A percentile compares a stretch with the other conserved stretches of the same genome.
These are phyloP conservation scores for Esperia sulphurella DNA, from an alignment of 2,888 invertebrate species.

Conservation along the genomic window DNA sequence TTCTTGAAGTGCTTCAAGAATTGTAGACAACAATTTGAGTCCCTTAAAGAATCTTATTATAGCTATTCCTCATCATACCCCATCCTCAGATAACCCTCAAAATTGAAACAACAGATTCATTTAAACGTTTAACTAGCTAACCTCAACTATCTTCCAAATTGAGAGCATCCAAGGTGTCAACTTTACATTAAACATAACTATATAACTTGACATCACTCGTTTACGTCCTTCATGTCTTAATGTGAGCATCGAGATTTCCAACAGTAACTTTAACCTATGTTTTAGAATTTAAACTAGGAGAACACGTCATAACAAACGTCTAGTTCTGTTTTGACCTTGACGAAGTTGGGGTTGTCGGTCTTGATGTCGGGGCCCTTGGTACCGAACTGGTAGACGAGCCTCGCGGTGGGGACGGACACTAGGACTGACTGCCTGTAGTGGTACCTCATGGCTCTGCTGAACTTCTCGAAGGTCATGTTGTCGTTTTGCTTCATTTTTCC, in stretches of 20 bases:
- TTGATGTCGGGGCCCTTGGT: conserved; percentile 88
- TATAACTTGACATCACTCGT: not conserved
- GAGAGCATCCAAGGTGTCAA: not conserved
- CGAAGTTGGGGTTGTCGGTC: conserved; percentile 80
- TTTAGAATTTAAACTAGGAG: conserved; percentile 42
- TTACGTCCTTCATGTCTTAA: not conserved
- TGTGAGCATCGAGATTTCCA: conserved; percentile 3
- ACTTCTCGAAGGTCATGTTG: conserved; percentile 95
- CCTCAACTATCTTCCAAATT: not conserved
- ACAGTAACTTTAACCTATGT: not conserved
- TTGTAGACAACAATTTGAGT: not conserved
- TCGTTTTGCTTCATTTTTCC: conserved; percentile 91
- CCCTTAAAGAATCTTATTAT: not conserved
- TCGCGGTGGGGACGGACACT: conserved; percentile 85
- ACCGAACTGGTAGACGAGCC: conserved; percentile 90
- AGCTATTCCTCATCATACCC: not conserved
- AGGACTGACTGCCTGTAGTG: conserved; percentile 89
- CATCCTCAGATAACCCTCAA: not conserved
- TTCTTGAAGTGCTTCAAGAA: no score
- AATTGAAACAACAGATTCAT: no score
- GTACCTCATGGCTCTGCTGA: conserved; percentile 94
- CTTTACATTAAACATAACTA: not conserved
- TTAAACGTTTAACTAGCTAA: no score
- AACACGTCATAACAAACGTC: conserved; percentile 44
- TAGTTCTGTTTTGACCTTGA: conserved; percentile 61